Conservation (phyloP, 1,140 invertebrate species). For the Drosophila repleta region DNA sequence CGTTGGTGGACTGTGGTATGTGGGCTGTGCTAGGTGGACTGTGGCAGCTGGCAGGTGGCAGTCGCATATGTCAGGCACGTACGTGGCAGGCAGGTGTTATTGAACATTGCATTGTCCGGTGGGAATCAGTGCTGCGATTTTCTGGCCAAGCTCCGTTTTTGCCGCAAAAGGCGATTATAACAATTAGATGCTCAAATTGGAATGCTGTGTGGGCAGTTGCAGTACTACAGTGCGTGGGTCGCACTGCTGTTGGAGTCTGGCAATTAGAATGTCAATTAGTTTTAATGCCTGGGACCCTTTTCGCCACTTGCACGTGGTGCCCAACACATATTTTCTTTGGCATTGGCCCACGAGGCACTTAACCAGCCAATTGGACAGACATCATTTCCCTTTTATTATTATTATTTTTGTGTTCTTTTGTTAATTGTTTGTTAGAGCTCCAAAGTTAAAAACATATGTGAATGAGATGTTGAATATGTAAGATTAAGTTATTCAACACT, state of each 20-base stretch:
- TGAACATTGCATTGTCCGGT: not conserved
- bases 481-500: too few relatives aligned
- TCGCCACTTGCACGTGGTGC: slow-evolving; percentile 51
- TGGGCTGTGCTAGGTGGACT: not conserved
- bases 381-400: slow-evolving; percentile 5
- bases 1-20: not conserved
- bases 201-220: slow-evolving; percentile 6
- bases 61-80: not conserved
- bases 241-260: slow-evolving; percentile 6
- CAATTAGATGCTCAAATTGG: slow-evolving; percentile 60
- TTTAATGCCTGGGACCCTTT: slow-evolving; percentile 73
- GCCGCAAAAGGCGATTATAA: slow-evolving; percentile 63
- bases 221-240: not conserved
- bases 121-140: not conserved
- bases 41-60: not conserved
- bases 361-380: slow-evolving; percentile 1
- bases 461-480: too few relatives aligned
- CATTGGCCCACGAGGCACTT: slow-evolving; percentile 7
- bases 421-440: not conserved
- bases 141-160: not conserved
- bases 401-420: not conserved
- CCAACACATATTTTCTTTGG: slow-evolving; percentile 6
- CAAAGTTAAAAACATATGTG: too few relatives aligned
- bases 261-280: slow-evolving; percentile 76
- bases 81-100: slow-evolving; percentile 40